Base-by-base conservation (phyloP, 64 coral and sea anemone species). In the Pachyseris speciosa region DNA sequence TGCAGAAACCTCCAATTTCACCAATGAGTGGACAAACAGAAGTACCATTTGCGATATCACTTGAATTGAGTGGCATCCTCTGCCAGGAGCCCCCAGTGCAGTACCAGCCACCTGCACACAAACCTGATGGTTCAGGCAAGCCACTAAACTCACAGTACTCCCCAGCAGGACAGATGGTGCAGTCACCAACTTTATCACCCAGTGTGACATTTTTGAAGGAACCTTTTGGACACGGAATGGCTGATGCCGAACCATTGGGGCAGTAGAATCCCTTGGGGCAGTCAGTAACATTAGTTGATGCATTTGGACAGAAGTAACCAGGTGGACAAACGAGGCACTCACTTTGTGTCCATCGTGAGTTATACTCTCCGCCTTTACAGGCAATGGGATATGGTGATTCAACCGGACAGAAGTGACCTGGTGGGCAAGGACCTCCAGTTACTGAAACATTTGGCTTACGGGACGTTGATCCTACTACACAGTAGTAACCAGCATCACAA, bases 71-170 rank as follows among this genome's bases (percentile, higher is more conserved):
- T 2, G 97, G 97, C 55, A 67, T 64, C 34, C 75, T 89, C 70
- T 99, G 90, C 97, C 97, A 99, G 29, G 97, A 99, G 29, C 97
- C 97, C 60, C 97, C 97, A 63, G 89, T 92, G 37, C 97, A 99
- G 65, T 87, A 99, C 93, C 94, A 95, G 22, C 97, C 97, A 53
- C 64, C 83, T 39, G 90, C 90, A 87, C 97, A 99, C 19, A 90
- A 45, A 7, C 97, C 97, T 76, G 72, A 68, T 7, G 97, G 97
- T 9, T 86, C 45, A 25, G 78, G 49, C 90, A 93, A 76, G 13
- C 89, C 97, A 69, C 75, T 89, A 33, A 83, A 80, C 12, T 91
- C 85, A 59, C 97, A 99, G 40, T 87, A 99, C 33, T 79, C 58
- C 40, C 97, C 97, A 48, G 94, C 71, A n/a, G 97, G 90, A 76